Base-by-base conservation (phyloP, 1,140 invertebrate genomes). In the Triops longicaudatus region DNA sequence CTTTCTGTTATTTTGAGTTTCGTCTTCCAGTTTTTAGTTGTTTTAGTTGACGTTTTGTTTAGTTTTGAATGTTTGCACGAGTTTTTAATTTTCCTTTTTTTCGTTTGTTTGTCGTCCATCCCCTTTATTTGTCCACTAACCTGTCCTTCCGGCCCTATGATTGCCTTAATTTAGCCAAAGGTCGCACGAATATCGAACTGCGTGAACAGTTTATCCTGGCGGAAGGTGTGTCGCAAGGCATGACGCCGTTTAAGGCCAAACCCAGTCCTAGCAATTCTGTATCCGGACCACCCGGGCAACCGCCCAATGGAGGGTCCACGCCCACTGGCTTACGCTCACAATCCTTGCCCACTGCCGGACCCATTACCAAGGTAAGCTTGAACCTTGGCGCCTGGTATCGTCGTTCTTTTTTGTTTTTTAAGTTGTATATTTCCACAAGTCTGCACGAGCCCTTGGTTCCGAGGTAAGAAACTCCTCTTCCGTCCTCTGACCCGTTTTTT, bases 181-280 rank as follows among this genome's bases (percentile, higher is more conserved):
- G 97, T 89, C 92, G 97, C 87, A 99, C 97, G 85, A 99, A 98
- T 89, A 95, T 98, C 86, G 97, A 99, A 88, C 91, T 99, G 83
- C 89, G 97, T 81, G 97, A 99, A 87, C 95, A 98, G 89, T 98
- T 98, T 88, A 97, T 98, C 85, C 87, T 98, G 88, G 95, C 97
- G 81, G 93, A 97, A 85, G 96, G 96, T 83, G 96, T 98, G 79
- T 97, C 94, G 83, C 96, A 98, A 88, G 93, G 93, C 83, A 97
- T 98, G 95, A 93, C 95, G 82, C 93, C 94, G 81, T 98, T 98
- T 90, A 93, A 92, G 86, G 88, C 92, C 80, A 93, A 93, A 86
- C 91, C 91, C 85, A 93, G 93, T 83, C 90, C 92, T 74, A 84
- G 82, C 82, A 82, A 81, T 84, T 91, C 91, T 82, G 88, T 89